These are phyloP conservation scores for Smittia aterrima DNA, from an alignment of 2,888 invertebrate genomes.

Conservation along the genomic window DNA sequence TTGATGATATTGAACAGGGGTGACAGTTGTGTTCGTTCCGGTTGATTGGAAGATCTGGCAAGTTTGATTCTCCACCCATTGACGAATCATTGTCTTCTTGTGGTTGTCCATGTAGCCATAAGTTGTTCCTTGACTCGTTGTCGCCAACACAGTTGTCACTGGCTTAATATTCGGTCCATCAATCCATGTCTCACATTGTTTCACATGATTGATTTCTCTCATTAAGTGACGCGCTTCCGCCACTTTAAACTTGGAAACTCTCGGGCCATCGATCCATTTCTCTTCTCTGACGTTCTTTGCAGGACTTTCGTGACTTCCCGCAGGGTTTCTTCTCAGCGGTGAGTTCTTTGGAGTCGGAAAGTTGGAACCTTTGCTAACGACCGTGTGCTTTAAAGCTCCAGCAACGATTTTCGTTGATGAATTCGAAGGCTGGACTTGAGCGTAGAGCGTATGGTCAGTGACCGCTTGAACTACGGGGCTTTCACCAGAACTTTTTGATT, in stretches of 20 bases:
- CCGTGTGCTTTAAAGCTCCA: slow-evolving; percentile 46
- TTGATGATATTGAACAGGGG: slow-evolving; percentile 31
- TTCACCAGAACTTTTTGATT: slow-evolving; percentile 48
- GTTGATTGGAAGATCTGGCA: slow-evolving; percentile 71
- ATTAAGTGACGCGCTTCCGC: slow-evolving; percentile 78
- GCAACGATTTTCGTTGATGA: slow-evolving; percentile 48
- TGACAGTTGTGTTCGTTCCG: slow-evolving; percentile 57
- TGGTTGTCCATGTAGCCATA: slow-evolving; percentile 92
- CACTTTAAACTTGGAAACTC: slow-evolving; percentile 78
- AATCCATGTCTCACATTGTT: slow-evolving; percentile 90
- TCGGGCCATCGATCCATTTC: slow-evolving; percentile 95
- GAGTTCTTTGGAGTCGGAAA: slow-evolving; percentile 59
- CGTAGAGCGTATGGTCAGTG: slow-evolving; percentile 44
- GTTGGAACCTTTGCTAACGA: slow-evolving; percentile 49
- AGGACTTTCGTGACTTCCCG: slow-evolving; percentile 52
- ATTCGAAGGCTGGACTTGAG: slow-evolving; percentile 23
- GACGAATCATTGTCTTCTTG: slow-evolving; percentile 88
- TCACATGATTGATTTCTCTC: slow-evolving; percentile 71
- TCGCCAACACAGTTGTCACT: slow-evolving; percentile 46
- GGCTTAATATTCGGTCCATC: slow-evolving; percentile 84
- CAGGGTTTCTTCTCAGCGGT: slow-evolving; percentile 52
- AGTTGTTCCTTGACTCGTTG: slow-evolving; percentile 49
- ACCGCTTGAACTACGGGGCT: slow-evolving; percentile 55
- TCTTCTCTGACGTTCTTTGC: slow-evolving; percentile 64
- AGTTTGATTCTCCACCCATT: slow-evolving; percentile 91